A percentile compares a stretch with the other conserved stretches of the same genome.
Conservation (phyloP, 2,113 vertebrate species). For the Platanista minor region DNA sequence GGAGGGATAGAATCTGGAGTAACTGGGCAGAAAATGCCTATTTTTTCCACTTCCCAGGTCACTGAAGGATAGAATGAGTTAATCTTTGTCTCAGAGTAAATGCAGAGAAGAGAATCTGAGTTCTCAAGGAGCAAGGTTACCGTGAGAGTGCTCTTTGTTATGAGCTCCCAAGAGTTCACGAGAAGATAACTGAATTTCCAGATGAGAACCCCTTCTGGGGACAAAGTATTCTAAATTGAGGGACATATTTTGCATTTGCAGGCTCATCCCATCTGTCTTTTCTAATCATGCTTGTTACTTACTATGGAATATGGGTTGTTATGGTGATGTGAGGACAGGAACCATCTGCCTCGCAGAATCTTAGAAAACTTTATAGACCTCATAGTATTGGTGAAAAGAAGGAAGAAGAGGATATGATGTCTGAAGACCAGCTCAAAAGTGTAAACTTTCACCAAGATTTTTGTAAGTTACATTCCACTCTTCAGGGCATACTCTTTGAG, state of each 20-base stretch:
- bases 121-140: background rate
- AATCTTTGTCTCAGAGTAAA: background rate
- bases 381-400: constrained; percentile 2
- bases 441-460: background rate
- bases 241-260: constrained; percentile 25
- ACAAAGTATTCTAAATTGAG: constrained; percentile 1
- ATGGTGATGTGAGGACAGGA: constrained; percentile 42
- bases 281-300: constrained; percentile 43
- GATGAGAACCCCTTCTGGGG: constrained; percentile 17
- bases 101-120: background rate
- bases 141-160: background rate
- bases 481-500: background rate
- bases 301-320: constrained; percentile 24
- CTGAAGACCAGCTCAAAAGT: background rate
- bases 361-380: constrained; percentile 24
- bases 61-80: background rate
- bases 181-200: constrained; percentile 36
- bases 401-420: background rate
- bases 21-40: background rate
- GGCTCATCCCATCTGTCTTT: constrained; percentile 55
- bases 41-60: background rate
- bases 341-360: constrained; percentile 26
- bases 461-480: background rate
- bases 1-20: background rate
- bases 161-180: background rate